These are phyloP conservation scores for Dicentrarchus labrax DNA, from an alignment of 2,113 vertebrate species.

Conservation along the genomic window DNA sequence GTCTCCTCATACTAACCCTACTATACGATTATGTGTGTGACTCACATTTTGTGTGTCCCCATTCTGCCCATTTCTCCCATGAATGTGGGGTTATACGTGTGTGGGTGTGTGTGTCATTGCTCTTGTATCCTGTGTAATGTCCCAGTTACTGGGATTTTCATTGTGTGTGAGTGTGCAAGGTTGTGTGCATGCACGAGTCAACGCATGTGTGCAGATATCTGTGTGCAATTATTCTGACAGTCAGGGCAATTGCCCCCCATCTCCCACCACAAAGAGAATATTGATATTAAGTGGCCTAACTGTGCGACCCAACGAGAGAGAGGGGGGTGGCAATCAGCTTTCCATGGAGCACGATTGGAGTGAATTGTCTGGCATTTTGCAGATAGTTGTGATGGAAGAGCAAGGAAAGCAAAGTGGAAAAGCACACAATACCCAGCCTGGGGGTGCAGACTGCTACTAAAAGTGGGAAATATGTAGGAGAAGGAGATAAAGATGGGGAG, in stretches of 20 bases:
- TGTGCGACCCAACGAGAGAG: slow-evolving; percentile 50
- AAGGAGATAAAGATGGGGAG: not conserved
- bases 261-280: slow-evolving; percentile 71
- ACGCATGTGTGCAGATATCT: slow-evolving; percentile 46
- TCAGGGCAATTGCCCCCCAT: slow-evolving; percentile 66
- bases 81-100: not conserved
- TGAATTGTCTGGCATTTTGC: slow-evolving; percentile 65
- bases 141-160: slow-evolving; percentile 34
- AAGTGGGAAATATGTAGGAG: slow-evolving; percentile 29
- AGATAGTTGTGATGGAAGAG: slow-evolving; percentile 51
- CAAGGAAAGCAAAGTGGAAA: slow-evolving; percentile 35
- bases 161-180: slow-evolving; percentile 35
- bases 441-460: slow-evolving; percentile 30
- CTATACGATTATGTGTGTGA: slow-evolving; percentile 24
- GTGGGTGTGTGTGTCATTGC: slow-evolving; percentile 29
- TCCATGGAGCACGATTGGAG: slow-evolving; percentile 35
- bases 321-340: slow-evolving; percentile 47
- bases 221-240: slow-evolving; percentile 73
- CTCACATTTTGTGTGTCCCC: slow-evolving; percentile 52
- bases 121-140: slow-evolving; percentile 44
- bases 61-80: slow-evolving; percentile 53
- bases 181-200: slow-evolving; percentile 33
- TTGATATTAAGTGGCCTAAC: slow-evolving; percentile 77
- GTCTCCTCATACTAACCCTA: slow-evolving; percentile 47
- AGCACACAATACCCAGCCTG: slow-evolving; percentile 35